phyloP scores from a whole-genome alignment of 2,113 vertebrate species.

The Ptyas mucosa region DNA sequence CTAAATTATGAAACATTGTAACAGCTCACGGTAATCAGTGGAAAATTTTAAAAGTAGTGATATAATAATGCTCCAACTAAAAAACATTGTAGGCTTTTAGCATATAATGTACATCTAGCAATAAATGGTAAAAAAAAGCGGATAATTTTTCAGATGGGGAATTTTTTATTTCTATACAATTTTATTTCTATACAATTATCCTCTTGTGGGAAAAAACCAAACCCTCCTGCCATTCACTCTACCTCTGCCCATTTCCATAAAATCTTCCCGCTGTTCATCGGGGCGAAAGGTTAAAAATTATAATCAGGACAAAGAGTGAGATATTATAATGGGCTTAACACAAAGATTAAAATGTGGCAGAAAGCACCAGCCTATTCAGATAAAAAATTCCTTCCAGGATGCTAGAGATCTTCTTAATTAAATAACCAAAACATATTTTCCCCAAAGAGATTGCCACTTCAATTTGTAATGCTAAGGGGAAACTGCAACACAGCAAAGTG shows the following conservation, averaged over 20 bases:
- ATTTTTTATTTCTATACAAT: background rate
- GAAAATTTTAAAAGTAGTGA: background rate
- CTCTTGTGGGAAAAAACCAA: background rate
- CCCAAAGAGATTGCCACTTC: background rate
- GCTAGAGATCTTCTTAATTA: background rate
- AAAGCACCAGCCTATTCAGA: background rate
- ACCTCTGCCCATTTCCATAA: background rate
- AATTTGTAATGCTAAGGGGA: background rate
- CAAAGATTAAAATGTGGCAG: background rate
- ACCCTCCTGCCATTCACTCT: background rate
- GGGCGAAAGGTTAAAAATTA: background rate
- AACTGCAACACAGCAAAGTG: background rate
- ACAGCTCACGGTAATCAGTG: background rate
- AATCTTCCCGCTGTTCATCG: background rate
- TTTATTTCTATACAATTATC: slow-evolving; percentile 44
- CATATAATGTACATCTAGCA: background rate
- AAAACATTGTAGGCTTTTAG: background rate
- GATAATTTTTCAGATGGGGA: background rate
- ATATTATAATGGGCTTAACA: background rate
- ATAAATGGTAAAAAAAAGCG: background rate
- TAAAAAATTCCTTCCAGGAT: background rate
- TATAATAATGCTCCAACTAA: background rate
- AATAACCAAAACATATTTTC: background rate
- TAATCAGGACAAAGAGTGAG: background rate
- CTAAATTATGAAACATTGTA: background rate